Base-by-base conservation (phyloP, 2,888 invertebrate species). In the Priocnemis perturbator region DNA sequence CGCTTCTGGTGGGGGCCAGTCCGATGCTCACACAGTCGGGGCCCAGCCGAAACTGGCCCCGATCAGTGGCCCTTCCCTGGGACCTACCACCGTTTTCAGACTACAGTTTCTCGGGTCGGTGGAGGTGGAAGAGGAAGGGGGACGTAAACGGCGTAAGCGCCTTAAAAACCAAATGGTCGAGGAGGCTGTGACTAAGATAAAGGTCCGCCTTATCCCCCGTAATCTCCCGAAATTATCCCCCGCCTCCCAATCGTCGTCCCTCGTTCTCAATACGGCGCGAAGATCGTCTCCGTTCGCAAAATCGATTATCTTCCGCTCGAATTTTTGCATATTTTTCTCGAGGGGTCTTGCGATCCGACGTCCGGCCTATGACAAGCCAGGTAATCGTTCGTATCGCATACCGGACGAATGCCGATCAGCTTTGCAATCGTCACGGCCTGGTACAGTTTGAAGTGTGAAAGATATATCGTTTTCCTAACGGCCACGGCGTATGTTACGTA, bases 131-230 rank as follows among this genome's bases (percentile, higher is more conserved):
- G 95, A 95, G 92, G 94, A 95, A 91, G 91, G 91, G 87, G 90
- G 90, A 79, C 90, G 94, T 83, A 91, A 94, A 84, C 91, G 94
- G 86, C 93, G 94, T 90, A 93, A 93, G 90, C 91, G 95, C 86
- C 94, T 93, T 91, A 95, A 95, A 94, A 95, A 95, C 93, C 93
- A 94, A 91, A 95, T 95, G 95, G 95, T 95, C 87, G 95, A 95
- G 91, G 95, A 95, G 90, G 95, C 95, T 85, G 95, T 95, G 90
- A 93, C 93, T 90, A 95, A 95, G 91, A 94, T 95, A 89, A 95
- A 95, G 95, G 95, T 95, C 92, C 90, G 91, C 90, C 86, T 83
- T 82, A 65, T 61, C 67, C 64, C 58, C 62, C 45, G 47, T 45
- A 20, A n/a, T n/a, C 26, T 19, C 58, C 44, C 9, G 20, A 21